A percentile compares a stretch with the other conserved stretches of the same genome.
Conservation (phyloP, 2,888 invertebrate genomes). For the Drosophila histrio region DNA sequence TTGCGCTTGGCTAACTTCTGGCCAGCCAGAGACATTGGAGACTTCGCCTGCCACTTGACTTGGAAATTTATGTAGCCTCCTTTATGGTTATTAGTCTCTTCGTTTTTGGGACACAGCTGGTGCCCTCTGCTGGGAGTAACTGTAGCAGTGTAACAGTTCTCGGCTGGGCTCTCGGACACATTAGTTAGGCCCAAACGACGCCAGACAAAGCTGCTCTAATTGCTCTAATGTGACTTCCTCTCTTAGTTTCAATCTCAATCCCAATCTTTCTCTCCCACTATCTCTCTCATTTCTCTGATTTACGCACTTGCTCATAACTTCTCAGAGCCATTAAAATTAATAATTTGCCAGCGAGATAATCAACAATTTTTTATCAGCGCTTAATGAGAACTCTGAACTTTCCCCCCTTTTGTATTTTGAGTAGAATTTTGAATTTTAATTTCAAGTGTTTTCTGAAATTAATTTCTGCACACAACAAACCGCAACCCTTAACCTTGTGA, state of each 20-base stretch:
- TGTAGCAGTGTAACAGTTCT: background rate
- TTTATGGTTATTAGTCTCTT: slow-evolving; percentile 73
- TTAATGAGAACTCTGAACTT: slow-evolving; percentile 54
- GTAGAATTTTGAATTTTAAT: slow-evolving; percentile 78
- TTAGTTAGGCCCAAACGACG: slow-evolving; percentile 70
- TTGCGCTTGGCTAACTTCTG: slow-evolving; percentile 82
- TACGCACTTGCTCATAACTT: slow-evolving; percentile 38
- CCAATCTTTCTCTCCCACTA: background rate
- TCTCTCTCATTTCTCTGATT: slow-evolving; percentile 25
- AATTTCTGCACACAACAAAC: slow-evolving; percentile 74
- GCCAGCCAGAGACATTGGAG: slow-evolving; percentile 22
- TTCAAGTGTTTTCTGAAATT: slow-evolving; percentile 81
- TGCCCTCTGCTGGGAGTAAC: background rate
- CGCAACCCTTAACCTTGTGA: slow-evolving; percentile 65
- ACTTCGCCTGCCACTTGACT: slow-evolving; percentile 75
- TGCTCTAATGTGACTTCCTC: slow-evolving; percentile 58
- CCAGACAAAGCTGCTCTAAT: slow-evolving; percentile 71
- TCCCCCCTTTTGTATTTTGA: slow-evolving; percentile 9
- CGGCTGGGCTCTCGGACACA: slow-evolving; percentile 19
- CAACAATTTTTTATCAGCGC: slow-evolving; percentile 65
- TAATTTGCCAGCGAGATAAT: slow-evolving; percentile 72
- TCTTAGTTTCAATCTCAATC: slow-evolving; percentile 6
- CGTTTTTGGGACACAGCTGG: slow-evolving; percentile 38
- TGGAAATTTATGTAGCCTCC: slow-evolving; percentile 80
- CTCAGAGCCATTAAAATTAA: slow-evolving; percentile 81